Evolutionary conservation across 1,140 invertebrate species (phyloP).

Genomic region (Protaetia brevitarsis): DNA sequence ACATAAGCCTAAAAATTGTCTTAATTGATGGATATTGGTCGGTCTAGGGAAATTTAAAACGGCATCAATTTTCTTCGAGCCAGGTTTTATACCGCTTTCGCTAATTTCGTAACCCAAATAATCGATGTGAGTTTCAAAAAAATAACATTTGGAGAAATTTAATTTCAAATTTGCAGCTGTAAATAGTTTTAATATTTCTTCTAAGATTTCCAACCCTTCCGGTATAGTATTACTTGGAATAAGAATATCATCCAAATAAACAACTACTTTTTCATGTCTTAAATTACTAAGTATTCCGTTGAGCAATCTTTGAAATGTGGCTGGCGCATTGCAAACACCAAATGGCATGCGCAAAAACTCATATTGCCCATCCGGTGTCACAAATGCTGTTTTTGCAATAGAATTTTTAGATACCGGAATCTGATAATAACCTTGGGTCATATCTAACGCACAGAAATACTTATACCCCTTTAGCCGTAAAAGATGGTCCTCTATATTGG

Average conservation of each 20-base stretch:
- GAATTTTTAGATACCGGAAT: not conserved
- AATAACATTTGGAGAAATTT: slow-evolving; percentile 11
- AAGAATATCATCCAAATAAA: slow-evolving; percentile 42
- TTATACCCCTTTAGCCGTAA: not conserved
- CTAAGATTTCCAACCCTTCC: slow-evolving; percentile 27
- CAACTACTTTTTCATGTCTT: slow-evolving; percentile 31
- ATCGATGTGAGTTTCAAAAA: not conserved
- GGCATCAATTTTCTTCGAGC: slow-evolving; percentile 19
- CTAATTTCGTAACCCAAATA: slow-evolving; percentile 27
- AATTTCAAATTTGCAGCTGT: not conserved
- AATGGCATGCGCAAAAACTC: slow-evolving; percentile 50
- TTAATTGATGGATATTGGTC: slow-evolving; percentile 33
- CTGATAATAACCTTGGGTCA: slow-evolving; percentile 15
- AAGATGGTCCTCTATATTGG: slow-evolving; percentile 31
- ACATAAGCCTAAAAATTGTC: slow-evolving; percentile 41
- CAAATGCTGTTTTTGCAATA: slow-evolving; percentile 28
- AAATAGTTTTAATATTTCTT: slow-evolving; percentile 35
- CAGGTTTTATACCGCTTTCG: not conserved
- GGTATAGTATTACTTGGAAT: slow-evolving; percentile 36
- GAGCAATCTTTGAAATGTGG: not conserved
- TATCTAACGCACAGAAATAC: slow-evolving; percentile 28
- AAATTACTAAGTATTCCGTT: slow-evolving; percentile 20
- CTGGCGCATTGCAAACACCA: slow-evolving; percentile 11
- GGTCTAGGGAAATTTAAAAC: slow-evolving; percentile 38
- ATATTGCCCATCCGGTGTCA: slow-evolving; percentile 45